These are phyloP conservation scores for Passer montanus DNA, from an alignment of 2,113 vertebrate species.

Conservation along the genomic window DNA sequence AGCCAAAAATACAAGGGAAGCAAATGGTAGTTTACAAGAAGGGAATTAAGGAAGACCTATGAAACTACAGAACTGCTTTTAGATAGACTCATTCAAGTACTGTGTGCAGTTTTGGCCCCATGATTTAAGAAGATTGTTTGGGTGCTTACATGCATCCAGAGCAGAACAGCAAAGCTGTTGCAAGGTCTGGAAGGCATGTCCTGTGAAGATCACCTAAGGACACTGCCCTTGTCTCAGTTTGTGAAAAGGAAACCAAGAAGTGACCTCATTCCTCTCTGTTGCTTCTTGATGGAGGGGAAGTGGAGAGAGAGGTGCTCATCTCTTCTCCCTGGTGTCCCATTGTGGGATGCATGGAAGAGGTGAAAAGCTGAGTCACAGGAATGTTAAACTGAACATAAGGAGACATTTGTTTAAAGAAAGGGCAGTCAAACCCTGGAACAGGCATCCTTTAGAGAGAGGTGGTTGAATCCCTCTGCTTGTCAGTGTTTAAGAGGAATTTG, in stretches of 20 bases:
- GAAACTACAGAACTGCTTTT: background rate
- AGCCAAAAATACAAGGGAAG: background rate
- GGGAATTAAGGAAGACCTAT: background rate
- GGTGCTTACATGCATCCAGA: background rate
- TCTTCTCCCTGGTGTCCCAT: background rate
- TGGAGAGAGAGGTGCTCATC: background rate
- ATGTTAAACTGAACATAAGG: background rate
- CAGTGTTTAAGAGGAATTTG: background rate
- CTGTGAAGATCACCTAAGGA: background rate
- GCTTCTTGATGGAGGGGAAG: background rate
- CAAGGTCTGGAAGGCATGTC: background rate
- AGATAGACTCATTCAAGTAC: background rate
- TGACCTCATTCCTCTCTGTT: background rate
- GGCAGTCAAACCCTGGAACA: background rate
- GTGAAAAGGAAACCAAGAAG: background rate
- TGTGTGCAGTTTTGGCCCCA: background rate
- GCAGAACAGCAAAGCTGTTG: background rate
- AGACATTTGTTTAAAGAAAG: background rate
- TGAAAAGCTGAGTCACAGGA: background rate
- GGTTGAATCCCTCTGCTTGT: background rate
- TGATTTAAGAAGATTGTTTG: background rate
- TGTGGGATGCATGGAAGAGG: accelerated
- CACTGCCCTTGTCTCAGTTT: background rate
- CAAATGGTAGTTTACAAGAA: background rate
- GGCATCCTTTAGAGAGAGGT: background rate